Evolutionary conservation across 2,797 vertebrate species (phyloP), one percentile per base, ranked within the genome.

Genomic region (Scleropages formosus): DNA sequence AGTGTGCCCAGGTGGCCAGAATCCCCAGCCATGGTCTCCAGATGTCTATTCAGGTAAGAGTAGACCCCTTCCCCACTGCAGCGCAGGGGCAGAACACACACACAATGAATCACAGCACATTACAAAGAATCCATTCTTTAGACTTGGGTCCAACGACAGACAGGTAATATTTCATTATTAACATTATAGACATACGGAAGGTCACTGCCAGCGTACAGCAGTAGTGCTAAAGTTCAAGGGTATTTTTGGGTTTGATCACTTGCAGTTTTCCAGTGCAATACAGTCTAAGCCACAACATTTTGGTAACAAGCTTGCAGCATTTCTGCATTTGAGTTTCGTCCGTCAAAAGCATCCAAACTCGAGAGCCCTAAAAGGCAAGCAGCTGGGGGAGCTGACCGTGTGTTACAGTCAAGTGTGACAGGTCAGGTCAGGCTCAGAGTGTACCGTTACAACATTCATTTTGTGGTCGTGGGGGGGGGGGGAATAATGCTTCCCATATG

Each of bases 41-140:
- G 91, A 89, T 94, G 94, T 88, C 80, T 86, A 87, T 98, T 98
- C 86, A 99, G 92, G 89, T 92, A 95, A 63, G 89, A 89, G 93
- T 95, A 96, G 87, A 96, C 72, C 82, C 92, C 93, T 79, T 91
- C 88, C 47, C 93, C 92, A 72, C 93, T 92, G 49, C 47, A 44
- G 4, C 61, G 49, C 59, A 80, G 44, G 77, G 74, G 10, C 27
- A 18, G 51, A 16, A 11, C 13, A 46, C 12, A 8, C 13, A 46
- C 4, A 68, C 11, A 56, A 10, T 2, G 53, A 56, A 56, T 12
- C 56, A 56, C 53, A 3, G 53, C 53, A 39, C 31, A 31, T 39
- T 39, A 39, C 31, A 39, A 53, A 56, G 18, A 56, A 18, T 8
- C 3, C 1, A 9, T 56, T 56, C 18, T 56, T 56, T 56, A 56